Base-by-base conservation (phyloP, 2,113 vertebrate genomes). In the Maylandia zebra region DNA sequence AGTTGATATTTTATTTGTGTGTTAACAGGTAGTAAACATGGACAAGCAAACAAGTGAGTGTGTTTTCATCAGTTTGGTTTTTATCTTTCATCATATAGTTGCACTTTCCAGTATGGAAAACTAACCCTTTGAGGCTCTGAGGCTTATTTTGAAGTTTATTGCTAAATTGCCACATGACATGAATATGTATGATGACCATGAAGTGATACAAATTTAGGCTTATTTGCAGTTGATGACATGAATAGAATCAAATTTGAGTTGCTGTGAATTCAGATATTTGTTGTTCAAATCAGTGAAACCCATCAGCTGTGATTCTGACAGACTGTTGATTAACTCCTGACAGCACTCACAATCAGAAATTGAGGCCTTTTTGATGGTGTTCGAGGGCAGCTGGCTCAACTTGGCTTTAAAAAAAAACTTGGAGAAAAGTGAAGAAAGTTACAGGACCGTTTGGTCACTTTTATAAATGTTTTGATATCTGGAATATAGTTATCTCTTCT, bases 31-130 rank as follows among this genome's bases (percentile, higher is more conserved):
- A 1, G 4, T 59, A 0, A 91, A 91, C 85, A 22, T 2, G 36
- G 89, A 87, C 19, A 94, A 90, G 41, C 82, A 88, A 11, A 11
- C 80, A 82, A 91, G 94, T 94, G 61, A 84, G 94, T 91, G 66
- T 76, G 8, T 4, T 57, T 57, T 10, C 22, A 8, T 36, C 10
- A 0, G 1, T 43, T 43, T 27, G 38, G 5, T 41, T 56, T 80
- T 80, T 19, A 76, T 48, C 69, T 45, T 11, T 48, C 22, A 17
- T 48, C 14, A 48, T 30, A 19, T 76, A n/a, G 3, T 55, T 13
- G 59, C n/a, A 14, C 17, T 53, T 53, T 38, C n/a, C 14, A 69
- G n/a, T 57, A 45, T n/a, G 24, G 11, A 43, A 11, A 59, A 14
- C 32, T 80, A 10, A 53, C 8, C 27, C 38, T 43, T 71, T 71